A percentile compares a stretch with the other conserved stretches of the same genome.
Evolutionary conservation across 2,888 invertebrate species (phyloP).

Genomic region (Napeogenes sylphis): DNA sequence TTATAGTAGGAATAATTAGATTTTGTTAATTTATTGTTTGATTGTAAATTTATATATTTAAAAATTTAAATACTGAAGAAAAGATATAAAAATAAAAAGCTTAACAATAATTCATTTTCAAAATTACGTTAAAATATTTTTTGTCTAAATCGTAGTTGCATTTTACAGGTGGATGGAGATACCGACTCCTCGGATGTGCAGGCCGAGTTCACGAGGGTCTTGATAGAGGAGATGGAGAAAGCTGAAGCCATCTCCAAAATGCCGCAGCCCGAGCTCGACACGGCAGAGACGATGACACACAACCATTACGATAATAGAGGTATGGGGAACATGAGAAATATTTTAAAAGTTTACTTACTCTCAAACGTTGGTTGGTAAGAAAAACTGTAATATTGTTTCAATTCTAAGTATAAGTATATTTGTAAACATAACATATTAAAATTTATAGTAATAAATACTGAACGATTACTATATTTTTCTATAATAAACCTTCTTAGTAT

Average conservation of each 20-base stretch:
- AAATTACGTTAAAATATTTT: not conserved
- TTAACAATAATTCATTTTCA: too few species aligned
- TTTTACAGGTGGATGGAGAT: slow-evolving; percentile 88
- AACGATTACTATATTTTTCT: too few species aligned
- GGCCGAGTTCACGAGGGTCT: slow-evolving; percentile 84
- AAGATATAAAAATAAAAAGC: too few species aligned
- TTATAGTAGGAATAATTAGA: slow-evolving; percentile 81
- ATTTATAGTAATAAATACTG: too few species aligned
- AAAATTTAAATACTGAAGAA: not conserved
- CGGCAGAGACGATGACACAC: slow-evolving; percentile 23
- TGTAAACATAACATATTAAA: too few species aligned
- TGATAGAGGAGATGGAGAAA: slow-evolving; percentile 83
- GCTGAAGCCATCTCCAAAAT: slow-evolving; percentile 64
- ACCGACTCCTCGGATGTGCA: slow-evolving; percentile 88
- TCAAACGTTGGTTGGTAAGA: slow-evolving; percentile 32
- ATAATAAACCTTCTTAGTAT: too few species aligned
- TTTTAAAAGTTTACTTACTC: not conserved
- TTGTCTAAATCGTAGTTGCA: not conserved
- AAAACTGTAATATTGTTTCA: not conserved
- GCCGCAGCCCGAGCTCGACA: slow-evolving; percentile 41
- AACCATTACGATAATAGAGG: slow-evolving; percentile 10
- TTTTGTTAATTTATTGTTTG: not conserved
- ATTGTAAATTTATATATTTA: not conserved
- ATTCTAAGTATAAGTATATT: not conserved
- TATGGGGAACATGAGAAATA: not conserved